A percentile compares a stretch with the other conserved stretches of the same genome.
Conservation (phyloP, 1,140 invertebrate species). For the Bombus sibiricus region DNA sequence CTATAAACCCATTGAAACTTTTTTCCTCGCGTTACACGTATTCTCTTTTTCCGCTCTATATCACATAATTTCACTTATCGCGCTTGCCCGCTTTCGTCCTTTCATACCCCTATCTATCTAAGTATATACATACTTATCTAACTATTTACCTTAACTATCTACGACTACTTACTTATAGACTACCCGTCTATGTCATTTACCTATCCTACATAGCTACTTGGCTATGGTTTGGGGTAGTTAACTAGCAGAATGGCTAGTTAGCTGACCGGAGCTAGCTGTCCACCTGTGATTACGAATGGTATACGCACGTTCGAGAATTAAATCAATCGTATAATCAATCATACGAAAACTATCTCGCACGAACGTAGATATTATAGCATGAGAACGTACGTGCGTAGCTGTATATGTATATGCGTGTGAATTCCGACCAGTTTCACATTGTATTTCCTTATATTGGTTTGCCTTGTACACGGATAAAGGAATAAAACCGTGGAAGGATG, state of each 20-base stretch:
- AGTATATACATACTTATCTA: slow-evolving; percentile 16
- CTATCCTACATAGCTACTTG: slow-evolving; percentile 17
- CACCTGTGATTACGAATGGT: slow-evolving; percentile 25
- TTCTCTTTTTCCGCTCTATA: neutral
- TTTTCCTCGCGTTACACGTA: neutral
- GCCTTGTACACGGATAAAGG: neutral
- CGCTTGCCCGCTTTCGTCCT: neutral
- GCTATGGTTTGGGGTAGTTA: neutral
- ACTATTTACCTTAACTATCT: slow-evolving; percentile 3
- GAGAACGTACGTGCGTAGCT: neutral
- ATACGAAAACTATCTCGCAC: too few species aligned
- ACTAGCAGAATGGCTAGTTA: slow-evolving; percentile 1
- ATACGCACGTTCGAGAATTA: neutral
- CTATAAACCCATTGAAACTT: too few species aligned
- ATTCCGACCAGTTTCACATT: neutral
- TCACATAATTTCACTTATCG: neutral
- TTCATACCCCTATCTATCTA: neutral
- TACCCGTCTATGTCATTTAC: slow-evolving; percentile 24
- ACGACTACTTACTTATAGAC: slow-evolving; percentile 13
- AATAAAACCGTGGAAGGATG: neutral
- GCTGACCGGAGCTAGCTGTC: neutral
- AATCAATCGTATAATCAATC: neutral
- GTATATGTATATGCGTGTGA: neutral
- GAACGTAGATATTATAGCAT: too few species aligned
- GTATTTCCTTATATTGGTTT: neutral